Base-by-base conservation (phyloP, 2,888 invertebrate species). In the Brenthis ino region DNA sequence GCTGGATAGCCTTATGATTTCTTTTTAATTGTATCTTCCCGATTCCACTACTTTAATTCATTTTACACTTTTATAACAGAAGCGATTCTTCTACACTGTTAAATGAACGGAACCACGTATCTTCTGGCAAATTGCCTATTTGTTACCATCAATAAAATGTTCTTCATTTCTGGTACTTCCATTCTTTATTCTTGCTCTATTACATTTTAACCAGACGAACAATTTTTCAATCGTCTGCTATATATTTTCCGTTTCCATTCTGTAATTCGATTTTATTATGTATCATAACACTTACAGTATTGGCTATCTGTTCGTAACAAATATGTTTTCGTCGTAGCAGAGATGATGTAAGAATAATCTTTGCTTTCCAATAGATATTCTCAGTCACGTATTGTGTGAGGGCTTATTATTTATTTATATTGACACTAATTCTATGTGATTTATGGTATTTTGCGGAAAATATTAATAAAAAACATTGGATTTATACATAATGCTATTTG, bases 121-220 rank as follows among this genome's bases (percentile, higher is more conserved):
- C 67, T 64, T 64, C 70, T 70, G 72, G 69, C 67, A 65, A 69
- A 72, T 72, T 70, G 70, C 68, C 72, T 68, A 72, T 68, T 64
- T 68, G 55, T 72, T 68, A 64, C 68, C 54, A 56, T 67, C 56
- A 43, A 61, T 57, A 68, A 60, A 60, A 68, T 60, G 56, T 70
- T 64, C 64, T 55, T 55, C 50, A 33, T 55, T 61, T 56, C 53
- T 63, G 50, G 63, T 65, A n/a, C 28, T 56, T 63, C 54, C 64
- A 64, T 51, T 64, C 64, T 67, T 60, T 71, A 65, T 69, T 60
- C 67, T 56, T 67, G 57, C 67, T 55, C 70, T 70, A 67, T 65
- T 61, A 67, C 57, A 16, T 56, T 70, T 66, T 65, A 70, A 56
- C 67, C 55, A 65, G 70, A 68, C 58, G 51, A 64, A 70, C 70